Evolutionary conservation across 2,113 vertebrate species (phyloP).

Genomic region (Triplophysa tibetana): DNA sequence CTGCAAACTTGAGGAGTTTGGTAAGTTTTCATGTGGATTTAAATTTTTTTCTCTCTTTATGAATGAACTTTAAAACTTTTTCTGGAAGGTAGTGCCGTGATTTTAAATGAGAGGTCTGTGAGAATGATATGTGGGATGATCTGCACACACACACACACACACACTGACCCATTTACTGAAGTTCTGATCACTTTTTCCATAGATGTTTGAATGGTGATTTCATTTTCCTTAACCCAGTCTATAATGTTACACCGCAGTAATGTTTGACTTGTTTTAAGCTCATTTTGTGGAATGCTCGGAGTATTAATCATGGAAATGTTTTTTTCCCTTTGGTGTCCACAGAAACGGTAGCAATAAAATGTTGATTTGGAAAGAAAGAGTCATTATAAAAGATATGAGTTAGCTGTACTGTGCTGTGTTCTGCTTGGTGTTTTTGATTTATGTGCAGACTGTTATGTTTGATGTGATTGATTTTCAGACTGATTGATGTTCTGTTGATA

Average conservation of each 20-base stretch:
- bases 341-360: constrained; percentile 2
- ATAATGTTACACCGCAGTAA: background rate
- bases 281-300: background rate
- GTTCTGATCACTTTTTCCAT: constrained; percentile 36
- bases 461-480: constrained; percentile 71
- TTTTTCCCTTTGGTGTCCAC: background rate
- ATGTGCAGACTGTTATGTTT: constrained; percentile 43
- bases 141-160: no score
- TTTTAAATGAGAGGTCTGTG: no score
- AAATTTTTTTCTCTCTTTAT: background rate
- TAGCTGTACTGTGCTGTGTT: background rate
- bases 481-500: constrained; percentile 86
- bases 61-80: background rate
- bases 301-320: background rate
- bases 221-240: background rate
- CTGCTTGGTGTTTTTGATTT: background rate
- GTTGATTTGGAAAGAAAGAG: background rate
- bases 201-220: constrained; percentile 13
- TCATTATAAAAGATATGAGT: background rate
- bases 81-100: background rate
- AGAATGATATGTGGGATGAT: no score
- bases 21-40: background rate
- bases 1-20: constrained; percentile 25
- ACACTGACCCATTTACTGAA: constrained; percentile 6
- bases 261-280: background rate